These are phyloP conservation scores for Baccha elongata DNA, from an alignment of 2,888 invertebrate genomes.

Conservation along the genomic window DNA sequence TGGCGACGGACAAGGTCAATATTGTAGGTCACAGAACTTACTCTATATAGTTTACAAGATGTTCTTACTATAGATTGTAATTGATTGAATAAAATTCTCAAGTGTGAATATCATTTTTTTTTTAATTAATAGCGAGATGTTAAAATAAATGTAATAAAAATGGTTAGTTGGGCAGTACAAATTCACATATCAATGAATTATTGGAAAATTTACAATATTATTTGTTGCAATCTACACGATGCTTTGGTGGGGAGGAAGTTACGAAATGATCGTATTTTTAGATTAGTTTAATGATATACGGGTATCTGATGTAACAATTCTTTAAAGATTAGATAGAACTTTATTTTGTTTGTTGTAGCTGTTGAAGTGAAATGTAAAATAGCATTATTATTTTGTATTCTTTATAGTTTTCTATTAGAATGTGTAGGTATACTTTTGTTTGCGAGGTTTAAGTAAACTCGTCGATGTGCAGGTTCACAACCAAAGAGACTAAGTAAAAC, in stretches of 20 bases:
- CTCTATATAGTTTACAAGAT: constrained; percentile 1
- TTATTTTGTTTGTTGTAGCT: too few relatives aligned
- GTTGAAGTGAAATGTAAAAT: too few relatives aligned
- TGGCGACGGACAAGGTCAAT: constrained; percentile 52
- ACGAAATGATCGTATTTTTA: constrained; percentile 5
- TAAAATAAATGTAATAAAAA: constrained; percentile 47
- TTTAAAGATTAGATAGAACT: too few relatives aligned
- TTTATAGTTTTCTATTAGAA: too few relatives aligned
- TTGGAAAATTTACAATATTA: constrained; percentile 25
- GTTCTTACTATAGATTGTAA: constrained; percentile 29
- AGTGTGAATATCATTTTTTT: constrained; percentile 45
- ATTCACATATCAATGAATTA: constrained; percentile 17
- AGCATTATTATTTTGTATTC: too few relatives aligned
- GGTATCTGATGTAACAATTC: too few relatives aligned
- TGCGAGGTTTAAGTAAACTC: too few relatives aligned
- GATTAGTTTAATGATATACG: constrained; percentile 7
- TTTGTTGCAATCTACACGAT: background rate
- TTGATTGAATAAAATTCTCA: constrained; percentile 54
- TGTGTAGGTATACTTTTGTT: too few relatives aligned
- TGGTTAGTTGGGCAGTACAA: constrained; percentile 6
- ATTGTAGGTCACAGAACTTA: constrained; percentile 50
- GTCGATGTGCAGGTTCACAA: too few relatives aligned
- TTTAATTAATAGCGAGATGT: constrained; percentile 54
- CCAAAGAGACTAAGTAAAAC: too few relatives aligned
- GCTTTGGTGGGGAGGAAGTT: background rate